Evolutionary conservation across 2,888 invertebrate species (phyloP).

Genomic region (Phalera bucephala): DNA sequence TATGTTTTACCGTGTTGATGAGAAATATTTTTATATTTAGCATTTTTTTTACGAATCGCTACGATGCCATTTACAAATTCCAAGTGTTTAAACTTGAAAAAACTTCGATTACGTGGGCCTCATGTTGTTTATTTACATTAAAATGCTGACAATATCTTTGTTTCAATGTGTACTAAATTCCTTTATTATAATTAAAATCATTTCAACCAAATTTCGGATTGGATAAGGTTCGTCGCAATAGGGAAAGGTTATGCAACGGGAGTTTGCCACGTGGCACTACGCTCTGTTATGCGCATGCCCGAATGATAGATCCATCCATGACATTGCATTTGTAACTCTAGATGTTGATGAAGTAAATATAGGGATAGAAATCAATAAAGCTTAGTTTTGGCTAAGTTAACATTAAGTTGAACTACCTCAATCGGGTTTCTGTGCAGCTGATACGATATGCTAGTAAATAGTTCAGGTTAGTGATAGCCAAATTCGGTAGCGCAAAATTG

Average conservation of each 20-base stretch:
- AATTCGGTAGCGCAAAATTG: too few species aligned
- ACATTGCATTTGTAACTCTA: slow-evolving; percentile 40
- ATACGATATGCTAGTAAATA: too few species aligned
- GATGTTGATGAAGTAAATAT: slow-evolving; percentile 4
- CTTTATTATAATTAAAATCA: neutral
- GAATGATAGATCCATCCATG: slow-evolving; percentile 35
- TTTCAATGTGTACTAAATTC: too few species aligned
- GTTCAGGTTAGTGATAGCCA: too few species aligned
- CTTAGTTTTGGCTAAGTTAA: too few species aligned
- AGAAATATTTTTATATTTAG: neutral
- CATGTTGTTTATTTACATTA: neutral
- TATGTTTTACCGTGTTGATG: neutral
- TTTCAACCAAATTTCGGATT: neutral
- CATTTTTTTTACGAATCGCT: neutral
- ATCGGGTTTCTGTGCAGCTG: too few species aligned
- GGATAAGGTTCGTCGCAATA: slow-evolving; percentile 11
- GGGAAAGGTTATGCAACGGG: slow-evolving; percentile 74
- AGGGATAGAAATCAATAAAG: neutral
- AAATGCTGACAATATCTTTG: neutral
- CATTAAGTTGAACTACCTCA: too few species aligned
- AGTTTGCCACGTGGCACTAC: slow-evolving; percentile 67
- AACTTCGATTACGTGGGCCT: neutral
- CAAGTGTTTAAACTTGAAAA: neutral
- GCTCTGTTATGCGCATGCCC: slow-evolving; percentile 60
- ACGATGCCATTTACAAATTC: neutral